A percentile compares a stretch with the other conserved stretches of the same genome.
Conservation (phyloP, 2,113 vertebrate genomes). For the Thunnus thynnus region DNA sequence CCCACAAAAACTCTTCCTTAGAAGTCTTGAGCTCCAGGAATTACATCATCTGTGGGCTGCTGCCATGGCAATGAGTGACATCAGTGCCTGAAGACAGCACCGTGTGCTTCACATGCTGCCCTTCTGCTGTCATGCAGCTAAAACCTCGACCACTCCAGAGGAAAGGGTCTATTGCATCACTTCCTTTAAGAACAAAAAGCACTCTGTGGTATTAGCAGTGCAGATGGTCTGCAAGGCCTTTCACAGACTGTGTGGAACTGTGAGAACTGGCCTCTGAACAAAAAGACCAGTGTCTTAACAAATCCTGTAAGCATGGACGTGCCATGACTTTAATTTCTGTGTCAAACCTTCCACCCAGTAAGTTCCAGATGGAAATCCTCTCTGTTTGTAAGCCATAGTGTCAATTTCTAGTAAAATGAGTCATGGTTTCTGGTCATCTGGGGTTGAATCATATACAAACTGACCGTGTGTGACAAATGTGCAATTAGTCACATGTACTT, state of each 20-base stretch:
- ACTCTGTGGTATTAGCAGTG: constrained; percentile 56
- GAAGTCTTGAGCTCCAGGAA: not conserved
- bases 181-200: constrained; percentile 74
- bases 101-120: constrained; percentile 42
- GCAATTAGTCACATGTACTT: not conserved
- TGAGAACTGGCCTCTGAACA: constrained; percentile 55
- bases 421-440: constrained; percentile 47
- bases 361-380: constrained; percentile 33
- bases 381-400: constrained; percentile 1
- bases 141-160: constrained; percentile 32
- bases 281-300: constrained; percentile 65
- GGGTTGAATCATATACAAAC: constrained; percentile 41
- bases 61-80: constrained; percentile 59
- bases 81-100: constrained; percentile 42
- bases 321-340: constrained; percentile 26
- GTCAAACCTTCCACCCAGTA: constrained; percentile 18
- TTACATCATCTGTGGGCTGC: constrained; percentile 53
- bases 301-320: constrained; percentile 4
- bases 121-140: constrained; percentile 40
- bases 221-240: constrained; percentile 58
- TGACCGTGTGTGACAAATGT: not conserved
- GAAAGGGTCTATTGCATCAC: constrained; percentile 68
- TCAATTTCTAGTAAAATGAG: constrained; percentile 45
- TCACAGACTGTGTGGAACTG: constrained; percentile 29
- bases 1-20: not conserved